Evolutionary conservation across 2,888 invertebrate species (phyloP), one percentile per base, ranked within the genome.

Genomic region (Kryphioiulus occultus): DNA sequence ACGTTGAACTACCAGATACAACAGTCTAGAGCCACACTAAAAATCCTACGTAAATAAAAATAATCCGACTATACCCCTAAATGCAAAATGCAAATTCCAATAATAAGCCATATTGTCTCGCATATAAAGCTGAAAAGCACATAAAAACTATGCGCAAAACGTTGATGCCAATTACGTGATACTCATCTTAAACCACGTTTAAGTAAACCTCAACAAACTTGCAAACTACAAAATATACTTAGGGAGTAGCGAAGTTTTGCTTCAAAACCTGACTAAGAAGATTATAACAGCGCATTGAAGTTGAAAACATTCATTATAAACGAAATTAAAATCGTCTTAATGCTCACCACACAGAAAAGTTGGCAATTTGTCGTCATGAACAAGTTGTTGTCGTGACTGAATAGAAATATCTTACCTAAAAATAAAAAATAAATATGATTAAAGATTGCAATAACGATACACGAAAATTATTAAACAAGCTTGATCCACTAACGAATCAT

Each of bases 51-150:
- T 78, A 78, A 78, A 78, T 78, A 78, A 78, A 78, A 78, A 78
- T 78, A 78, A 78, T 26, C 78, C 78, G 15, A 10, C 78, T 30
- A 26, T n/a, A n/a, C n/a, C n/a, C 26, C 78, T 78, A 78, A 78
- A 78, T 78, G 30, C 26, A 30, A 26, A 26, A 78, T 15, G 78
- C 30, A 78, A 78, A 78, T 78, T 78, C 30, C 78, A 30, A 78
- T 78, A 78, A 30, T 78, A 78, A 78, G 78, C 78, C 78, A 7
- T n/a, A n/a, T 30, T 15, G 78, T 78, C 30, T 78, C 30, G 53
- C 30, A 78, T 78, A n/a, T n/a, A 78, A 78, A 78, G 78, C 78
- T 22, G 30, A 78, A 78, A 78, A 78, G 78, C 30, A 78, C 78
- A 78, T 78, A 78, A 78, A 78, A 78, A 78, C 78, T 78, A 12